These are phyloP conservation scores for Anas capensis DNA, from an alignment of 2,797 vertebrate genomes.

Conservation along the genomic window DNA sequence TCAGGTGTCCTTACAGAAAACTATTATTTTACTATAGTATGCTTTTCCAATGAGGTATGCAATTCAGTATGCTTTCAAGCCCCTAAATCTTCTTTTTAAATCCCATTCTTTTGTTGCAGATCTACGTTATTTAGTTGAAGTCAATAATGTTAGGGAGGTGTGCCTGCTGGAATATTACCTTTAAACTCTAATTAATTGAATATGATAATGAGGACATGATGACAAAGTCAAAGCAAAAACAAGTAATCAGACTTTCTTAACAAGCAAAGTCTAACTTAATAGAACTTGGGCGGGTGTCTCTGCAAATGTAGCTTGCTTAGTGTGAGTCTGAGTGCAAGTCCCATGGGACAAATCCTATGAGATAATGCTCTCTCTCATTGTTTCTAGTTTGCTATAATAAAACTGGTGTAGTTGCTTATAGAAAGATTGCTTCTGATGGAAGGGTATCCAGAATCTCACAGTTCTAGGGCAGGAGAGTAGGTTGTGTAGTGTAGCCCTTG, in stretches of 20 bases:
- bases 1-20: neutral
- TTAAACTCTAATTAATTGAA: constrained; percentile 75
- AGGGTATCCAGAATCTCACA: neutral
- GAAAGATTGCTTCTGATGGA: neutral
- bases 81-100: constrained; percentile 35
- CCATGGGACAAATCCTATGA: neutral
- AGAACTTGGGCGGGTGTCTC: neutral
- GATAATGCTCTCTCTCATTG: rapidly evolving
- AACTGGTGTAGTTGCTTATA: neutral
- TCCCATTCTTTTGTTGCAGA: constrained; percentile 26
- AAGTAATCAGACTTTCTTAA: constrained; percentile 64
- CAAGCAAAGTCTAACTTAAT: neutral
- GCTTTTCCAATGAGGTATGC: neutral
- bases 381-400: neutral
- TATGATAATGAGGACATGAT: constrained; percentile 78
- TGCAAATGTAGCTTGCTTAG: neutral
- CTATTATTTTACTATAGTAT: neutral
- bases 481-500: neutral
- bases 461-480: neutral
- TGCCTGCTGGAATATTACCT: constrained; percentile 66
- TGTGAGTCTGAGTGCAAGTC: neutral
- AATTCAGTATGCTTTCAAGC: neutral
- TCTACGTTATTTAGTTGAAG: constrained; percentile 59
- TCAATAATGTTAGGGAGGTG: constrained; percentile 60
- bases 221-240: constrained; percentile 77